Percentiles rank a stretch among this genome's conserved stretches.
Conservation (phyloP, 2,888 invertebrate species). For the Lutraria lutraria region DNA sequence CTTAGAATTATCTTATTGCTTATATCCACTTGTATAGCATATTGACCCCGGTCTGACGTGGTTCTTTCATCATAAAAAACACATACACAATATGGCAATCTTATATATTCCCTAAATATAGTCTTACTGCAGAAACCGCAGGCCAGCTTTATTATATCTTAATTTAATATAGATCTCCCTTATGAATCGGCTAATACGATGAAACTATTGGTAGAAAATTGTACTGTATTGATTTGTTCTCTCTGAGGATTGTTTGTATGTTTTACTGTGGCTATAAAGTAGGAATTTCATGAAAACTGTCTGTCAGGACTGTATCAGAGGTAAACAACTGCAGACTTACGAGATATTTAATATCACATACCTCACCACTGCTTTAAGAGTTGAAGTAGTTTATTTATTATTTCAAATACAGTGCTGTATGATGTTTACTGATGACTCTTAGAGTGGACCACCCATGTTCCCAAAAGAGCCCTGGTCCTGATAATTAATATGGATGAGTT, state of each 20-base stretch:
- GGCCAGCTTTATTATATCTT: slow-evolving; percentile 51
- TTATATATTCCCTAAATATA: slow-evolving; percentile 28
- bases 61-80: slow-evolving; percentile 2
- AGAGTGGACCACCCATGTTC: background rate
- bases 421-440: background rate
- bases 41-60: background rate
- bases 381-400: background rate
- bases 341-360: background rate
- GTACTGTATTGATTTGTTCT: slow-evolving; percentile 56
- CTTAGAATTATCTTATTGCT: slow-evolving; percentile 4
- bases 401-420: background rate
- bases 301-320: background rate
- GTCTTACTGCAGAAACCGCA: slow-evolving; percentile 32
- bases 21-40: background rate
- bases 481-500: background rate
- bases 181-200: slow-evolving; percentile 56
- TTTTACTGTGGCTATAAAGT: slow-evolving; percentile 15
- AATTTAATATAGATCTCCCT: slow-evolving; percentile 63
- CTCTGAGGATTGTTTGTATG: background rate
- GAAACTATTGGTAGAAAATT: slow-evolving; percentile 54
- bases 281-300: slow-evolving; percentile 1
- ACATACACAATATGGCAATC: slow-evolving; percentile 6
- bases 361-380: background rate
- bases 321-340: background rate
- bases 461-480: background rate